Evolutionary conservation across 2,113 vertebrate species (phyloP), one percentile per base, ranked within the genome.

Genomic region (Lepus europaeus): DNA sequence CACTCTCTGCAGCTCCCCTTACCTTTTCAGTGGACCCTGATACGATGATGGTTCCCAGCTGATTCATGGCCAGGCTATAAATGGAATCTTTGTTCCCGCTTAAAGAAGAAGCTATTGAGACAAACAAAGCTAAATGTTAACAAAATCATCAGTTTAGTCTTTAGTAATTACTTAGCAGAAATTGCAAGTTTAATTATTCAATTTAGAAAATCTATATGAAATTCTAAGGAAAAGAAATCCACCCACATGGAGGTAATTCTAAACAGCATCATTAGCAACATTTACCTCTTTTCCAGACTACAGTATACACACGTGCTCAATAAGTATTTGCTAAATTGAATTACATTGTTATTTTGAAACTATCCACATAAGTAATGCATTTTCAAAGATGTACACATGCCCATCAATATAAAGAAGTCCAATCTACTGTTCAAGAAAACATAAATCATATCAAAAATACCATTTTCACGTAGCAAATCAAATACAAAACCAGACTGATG

Each of bases 21-120:
- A 99, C 99, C 99, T 99, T 99, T 98, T 99, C 99, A 94, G 99
- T 99, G 94, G 99, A 99, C 96, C 99, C 99, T 9, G 99, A 99
- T 81, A 99, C 99, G 95, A 99, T 99, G 96, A 99, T 99, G 94
- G 99, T 99, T 97, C 99, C 99, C 99, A 99, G 99, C 91, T 99
- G 99, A 98, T 99, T 99, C 99, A 99, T 99, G 83, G 99, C 99
- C 97, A 99, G 99, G 98, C 99, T 99, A 97, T 99, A 99, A 98
- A 99, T 99, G 6, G 99, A 99, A 97, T 99, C 99, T 97, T 99
- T 99, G 98, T 99, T 99, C 95, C 99, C 99, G 97, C 99, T 99
- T 96, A 99, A 98, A 70, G 99, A 99, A 64, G 99, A 99, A 96
- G 99, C 99, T 99, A 97, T 98, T 91, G 82, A 80, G 70, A 97